Percentiles rank a stretch among this genome's conserved stretches.
Conservation (phyloP, 2,113 vertebrate genomes). For the Tangachromis dhanisi region DNA sequence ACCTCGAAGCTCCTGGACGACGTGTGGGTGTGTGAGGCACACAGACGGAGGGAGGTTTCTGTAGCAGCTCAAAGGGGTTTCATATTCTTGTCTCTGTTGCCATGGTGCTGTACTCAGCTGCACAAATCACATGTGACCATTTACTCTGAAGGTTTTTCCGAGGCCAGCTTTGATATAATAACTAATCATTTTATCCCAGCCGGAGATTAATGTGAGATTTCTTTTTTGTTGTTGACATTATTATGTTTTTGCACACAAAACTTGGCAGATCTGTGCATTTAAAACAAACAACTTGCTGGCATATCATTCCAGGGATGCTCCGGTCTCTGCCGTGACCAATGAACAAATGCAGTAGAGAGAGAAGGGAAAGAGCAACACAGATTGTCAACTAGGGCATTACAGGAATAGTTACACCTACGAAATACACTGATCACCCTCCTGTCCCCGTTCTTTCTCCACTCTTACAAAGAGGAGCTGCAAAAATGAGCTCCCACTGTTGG, state of each 20-base stretch:
- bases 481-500: not conserved
- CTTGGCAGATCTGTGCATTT: not conserved
- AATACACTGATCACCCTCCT: not conserved
- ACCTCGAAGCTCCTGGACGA: constrained; percentile 10
- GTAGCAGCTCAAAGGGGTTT: constrained; percentile 26
- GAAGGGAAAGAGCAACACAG: not conserved
- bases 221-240: not conserved
- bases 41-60: constrained; percentile 9
- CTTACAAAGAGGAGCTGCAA: not conserved
- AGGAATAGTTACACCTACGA: not conserved
- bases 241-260: not conserved
- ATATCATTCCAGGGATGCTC: constrained; percentile 48
- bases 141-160: constrained; percentile 6
- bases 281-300: not conserved
- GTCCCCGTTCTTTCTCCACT: not conserved
- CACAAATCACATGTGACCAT: not conserved
- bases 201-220: not conserved
- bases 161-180: constrained; percentile 21
- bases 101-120: not conserved
- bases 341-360: constrained; percentile 18
- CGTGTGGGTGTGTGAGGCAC: not conserved
- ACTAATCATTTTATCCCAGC: not conserved
- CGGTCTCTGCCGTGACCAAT: constrained; percentile 24
- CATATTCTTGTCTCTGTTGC: not conserved
- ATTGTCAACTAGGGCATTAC: constrained; percentile 37